A percentile compares a stretch with the other conserved stretches of the same genome.
These are phyloP conservation scores for Zoanthus solanderi DNA, from an alignment of 92 coral and sea anemone genomes.

Conservation along the genomic window DNA sequence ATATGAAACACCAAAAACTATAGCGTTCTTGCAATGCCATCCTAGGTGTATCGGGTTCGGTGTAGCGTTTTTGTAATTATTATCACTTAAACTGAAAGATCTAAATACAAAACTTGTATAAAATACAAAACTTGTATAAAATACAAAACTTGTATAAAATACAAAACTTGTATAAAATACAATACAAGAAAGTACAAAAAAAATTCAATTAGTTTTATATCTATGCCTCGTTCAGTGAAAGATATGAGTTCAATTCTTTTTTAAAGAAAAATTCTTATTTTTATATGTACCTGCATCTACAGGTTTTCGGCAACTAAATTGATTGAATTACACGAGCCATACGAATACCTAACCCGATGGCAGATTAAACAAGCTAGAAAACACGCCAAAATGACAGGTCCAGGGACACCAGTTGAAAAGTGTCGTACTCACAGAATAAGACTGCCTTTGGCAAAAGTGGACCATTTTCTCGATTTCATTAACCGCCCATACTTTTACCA, in stretches of 20 bases:
- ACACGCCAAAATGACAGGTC: constrained; percentile 57
- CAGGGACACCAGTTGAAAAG: constrained; percentile 49
- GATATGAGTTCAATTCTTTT: not conserved
- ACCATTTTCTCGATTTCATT: constrained; percentile 43
- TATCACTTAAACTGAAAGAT: not conserved
- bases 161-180: not conserved
- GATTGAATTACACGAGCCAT: constrained; percentile 4
- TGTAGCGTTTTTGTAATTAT: not conserved
- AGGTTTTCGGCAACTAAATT: not conserved
- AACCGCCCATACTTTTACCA: constrained; percentile 40
- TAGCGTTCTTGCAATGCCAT: not conserved
- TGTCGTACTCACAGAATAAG: constrained; percentile 32
- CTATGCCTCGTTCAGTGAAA: not conserved
- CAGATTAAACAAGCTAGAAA: constrained; percentile 59
- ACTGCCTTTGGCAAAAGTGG: constrained; percentile 35
- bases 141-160: not conserved
- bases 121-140: not conserved
- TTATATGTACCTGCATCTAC: not conserved
- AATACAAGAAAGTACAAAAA: not conserved
- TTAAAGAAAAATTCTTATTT: not conserved
- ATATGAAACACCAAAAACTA: not conserved
- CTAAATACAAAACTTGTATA: not conserved
- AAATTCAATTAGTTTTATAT: too few species aligned
- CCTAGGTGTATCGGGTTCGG: not conserved
- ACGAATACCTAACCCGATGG: constrained; percentile 21